Base-by-base conservation (phyloP, 2,888 invertebrate species). In the Mellilla xanthometata region DNA sequence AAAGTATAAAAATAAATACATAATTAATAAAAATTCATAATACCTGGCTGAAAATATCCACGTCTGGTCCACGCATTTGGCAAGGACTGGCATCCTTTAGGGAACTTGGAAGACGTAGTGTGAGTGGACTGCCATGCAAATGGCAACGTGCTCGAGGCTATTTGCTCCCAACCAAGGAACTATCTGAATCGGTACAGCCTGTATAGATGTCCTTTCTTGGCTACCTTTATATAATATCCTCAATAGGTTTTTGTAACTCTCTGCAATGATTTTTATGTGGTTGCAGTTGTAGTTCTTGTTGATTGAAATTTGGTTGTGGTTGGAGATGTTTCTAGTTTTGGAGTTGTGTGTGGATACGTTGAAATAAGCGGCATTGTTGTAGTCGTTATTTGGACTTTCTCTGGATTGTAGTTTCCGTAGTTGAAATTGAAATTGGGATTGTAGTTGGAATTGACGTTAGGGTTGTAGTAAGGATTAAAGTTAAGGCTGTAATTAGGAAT, bases 11-110 rank as follows among this genome's bases (percentile, higher is more conserved):
- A n/a, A n/a, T n/a, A n/a, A n/a, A n/a, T n/a, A n/a, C n/a, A n/a
- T n/a, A n/a, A n/a, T n/a, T n/a, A n/a, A n/a, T n/a, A n/a, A n/a
- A n/a, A n/a, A n/a, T n/a, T n/a, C n/a, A n/a, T n/a, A n/a, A n/a
- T n/a, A n/a, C n/a, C n/a, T n/a, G n/a, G n/a, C n/a, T n/a, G n/a
- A 1, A 19, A 5, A 19, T 15, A 26, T 36, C 36, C 36, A 36
- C 13, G 8, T 27, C 12, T 28, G 53, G 1, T 19, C 13, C 0
- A 43, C 43, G 13, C 53, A 53, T 32, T 45, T 45, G 2, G 54
- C 54, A 1, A 44, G 10, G 3, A 41, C 40, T 2, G 41, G 12
- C 53, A 53, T 1, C 24, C 42, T 11, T 34, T 28, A 10, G 34
- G 35, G 12, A 35, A 7, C 5, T 12, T 15, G 3, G 30, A n/a